Evolutionary conservation across 2,888 invertebrate genomes (phyloP).

Genomic region (Abrostola tripartita): DNA sequence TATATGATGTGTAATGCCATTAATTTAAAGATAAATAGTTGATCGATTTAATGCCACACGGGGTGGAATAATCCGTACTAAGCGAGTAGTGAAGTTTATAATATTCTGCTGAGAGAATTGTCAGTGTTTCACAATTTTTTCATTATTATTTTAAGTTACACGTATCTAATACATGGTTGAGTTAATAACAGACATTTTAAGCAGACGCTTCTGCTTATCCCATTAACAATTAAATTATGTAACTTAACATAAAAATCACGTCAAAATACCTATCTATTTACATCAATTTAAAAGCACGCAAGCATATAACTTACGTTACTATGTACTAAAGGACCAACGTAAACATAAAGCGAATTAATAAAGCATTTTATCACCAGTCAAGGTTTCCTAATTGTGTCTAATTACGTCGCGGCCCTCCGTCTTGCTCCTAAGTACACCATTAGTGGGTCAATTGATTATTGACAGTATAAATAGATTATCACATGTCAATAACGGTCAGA

Average conservation of each 20-base stretch:
- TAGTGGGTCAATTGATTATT: slow-evolving; percentile 51
- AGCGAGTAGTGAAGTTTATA: too few species aligned
- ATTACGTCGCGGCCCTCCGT: slow-evolving; percentile 33
- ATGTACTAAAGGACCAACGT: neutral
- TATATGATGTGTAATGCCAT: neutral
- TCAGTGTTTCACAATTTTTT: too few species aligned
- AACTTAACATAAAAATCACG: too few species aligned
- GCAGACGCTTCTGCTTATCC: too few species aligned
- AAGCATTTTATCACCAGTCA: slow-evolving; percentile 9
- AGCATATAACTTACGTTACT: neutral
- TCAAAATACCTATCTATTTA: too few species aligned
- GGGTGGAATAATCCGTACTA: too few species aligned
- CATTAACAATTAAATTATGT: too few species aligned
- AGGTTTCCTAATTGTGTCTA: slow-evolving; percentile 32
- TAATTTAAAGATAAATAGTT: neutral
- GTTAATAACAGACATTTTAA: too few species aligned
- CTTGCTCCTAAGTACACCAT: slow-evolving; percentile 33
- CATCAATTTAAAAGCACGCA: slow-evolving; percentile 10
- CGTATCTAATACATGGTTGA: too few species aligned
- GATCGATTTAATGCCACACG: neutral
- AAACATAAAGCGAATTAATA: neutral
- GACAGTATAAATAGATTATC: slow-evolving; percentile 42
- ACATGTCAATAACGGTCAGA: slow-evolving; percentile 35
- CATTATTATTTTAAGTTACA: too few species aligned
- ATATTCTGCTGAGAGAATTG: too few species aligned